phyloP scores from a whole-genome alignment of 2,888 invertebrate species.

The Limnephilus auricula region DNA sequence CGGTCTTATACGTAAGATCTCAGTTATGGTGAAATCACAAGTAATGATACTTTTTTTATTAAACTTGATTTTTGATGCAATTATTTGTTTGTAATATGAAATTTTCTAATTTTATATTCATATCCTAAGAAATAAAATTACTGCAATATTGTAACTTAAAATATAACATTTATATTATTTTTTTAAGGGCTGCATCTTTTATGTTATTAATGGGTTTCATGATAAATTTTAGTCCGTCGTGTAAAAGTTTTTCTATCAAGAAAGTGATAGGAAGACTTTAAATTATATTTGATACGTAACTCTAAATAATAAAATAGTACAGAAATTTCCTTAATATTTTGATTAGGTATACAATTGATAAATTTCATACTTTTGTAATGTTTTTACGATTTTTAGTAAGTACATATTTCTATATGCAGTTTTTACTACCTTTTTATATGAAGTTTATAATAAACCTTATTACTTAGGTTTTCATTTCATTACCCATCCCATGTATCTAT shows the following conservation, averaged over 20 bases:
- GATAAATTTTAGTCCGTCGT: constrained; percentile 2
- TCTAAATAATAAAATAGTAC: constrained; percentile 10
- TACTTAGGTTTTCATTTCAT: constrained; percentile 27
- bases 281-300: constrained; percentile 28
- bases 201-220: not conserved
- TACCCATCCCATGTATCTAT: constrained; percentile 4
- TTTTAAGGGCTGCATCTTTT: not conserved
- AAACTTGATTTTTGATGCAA: not conserved
- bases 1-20: not conserved
- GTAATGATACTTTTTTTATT: not conserved
- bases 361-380: constrained; percentile 59
- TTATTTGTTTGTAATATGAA: not conserved
- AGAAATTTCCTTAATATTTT: constrained; percentile 41
- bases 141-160: not conserved
- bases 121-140: constrained; percentile 18
- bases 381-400: constrained; percentile 29
- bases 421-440: not conserved
- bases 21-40: not conserved
- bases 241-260: constrained; percentile 33
- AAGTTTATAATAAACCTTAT: constrained; percentile 6
- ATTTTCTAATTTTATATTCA: not conserved
- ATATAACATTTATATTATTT: not conserved
- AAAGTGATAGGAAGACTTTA: constrained; percentile 45
- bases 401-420: constrained; percentile 22
- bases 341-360: constrained; percentile 51